These are phyloP conservation scores for Tromatobia lineatoria DNA, from an alignment of 2,888 invertebrate genomes.

Conservation along the genomic window DNA sequence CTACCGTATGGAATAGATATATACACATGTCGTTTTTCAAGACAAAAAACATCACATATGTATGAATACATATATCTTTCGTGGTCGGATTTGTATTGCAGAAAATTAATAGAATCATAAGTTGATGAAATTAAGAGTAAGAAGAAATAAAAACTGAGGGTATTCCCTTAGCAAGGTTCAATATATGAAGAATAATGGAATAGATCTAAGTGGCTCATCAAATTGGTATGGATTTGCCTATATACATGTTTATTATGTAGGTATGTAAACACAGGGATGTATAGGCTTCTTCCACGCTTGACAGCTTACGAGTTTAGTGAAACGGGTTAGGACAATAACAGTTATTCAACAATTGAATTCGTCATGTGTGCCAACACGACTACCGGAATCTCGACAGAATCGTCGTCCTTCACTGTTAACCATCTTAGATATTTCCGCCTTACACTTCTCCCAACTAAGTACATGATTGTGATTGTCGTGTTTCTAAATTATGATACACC, in stretches of 20 bases:
- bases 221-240: too few relatives aligned
- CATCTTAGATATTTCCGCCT: background rate
- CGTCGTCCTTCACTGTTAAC: background rate
- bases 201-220: too few relatives aligned
- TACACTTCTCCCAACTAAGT: background rate
- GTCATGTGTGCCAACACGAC: constrained; percentile 15
- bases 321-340: constrained; percentile 17
- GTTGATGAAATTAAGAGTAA: too few relatives aligned
- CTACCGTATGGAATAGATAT: background rate
- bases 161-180: too few relatives aligned
- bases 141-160: too few relatives aligned
- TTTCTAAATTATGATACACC: background rate
- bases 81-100: too few relatives aligned
- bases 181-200: too few relatives aligned
- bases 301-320: constrained; percentile 10
- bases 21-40: background rate
- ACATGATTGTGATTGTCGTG: background rate
- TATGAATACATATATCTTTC: too few relatives aligned
- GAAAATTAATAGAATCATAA: too few relatives aligned
- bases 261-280: background rate
- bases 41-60: too few relatives aligned
- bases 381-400: background rate
- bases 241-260: too few relatives aligned
- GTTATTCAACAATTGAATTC: constrained; percentile 44
- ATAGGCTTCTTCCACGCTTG: constrained; percentile 4